A percentile compares a stretch with the other conserved stretches of the same genome.
These are phyloP conservation scores for Cariama cristata DNA, from an alignment of 2,113 vertebrate genomes.

Conservation along the genomic window DNA sequence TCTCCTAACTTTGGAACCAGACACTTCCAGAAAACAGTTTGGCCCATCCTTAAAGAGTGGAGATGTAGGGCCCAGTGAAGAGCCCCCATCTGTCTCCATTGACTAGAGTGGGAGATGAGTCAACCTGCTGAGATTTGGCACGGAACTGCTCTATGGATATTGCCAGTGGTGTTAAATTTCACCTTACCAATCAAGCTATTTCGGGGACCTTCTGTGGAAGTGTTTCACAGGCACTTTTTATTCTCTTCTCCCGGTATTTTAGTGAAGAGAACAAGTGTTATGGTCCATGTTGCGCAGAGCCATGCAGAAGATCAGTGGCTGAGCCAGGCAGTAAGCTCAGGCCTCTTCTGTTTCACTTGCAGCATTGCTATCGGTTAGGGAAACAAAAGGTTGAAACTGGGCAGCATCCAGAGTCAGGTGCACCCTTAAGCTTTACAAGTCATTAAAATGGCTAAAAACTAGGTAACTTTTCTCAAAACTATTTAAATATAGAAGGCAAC, in stretches of 20 bases:
- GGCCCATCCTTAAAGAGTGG: not conserved
- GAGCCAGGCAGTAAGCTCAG: not conserved
- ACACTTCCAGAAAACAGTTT: not conserved
- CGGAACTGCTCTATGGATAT: not conserved
- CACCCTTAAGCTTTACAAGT: not conserved
- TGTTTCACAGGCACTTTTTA: not conserved
- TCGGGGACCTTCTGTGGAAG: not conserved
- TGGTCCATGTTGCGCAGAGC: not conserved
- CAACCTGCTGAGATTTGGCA: not conserved
- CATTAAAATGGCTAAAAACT: not conserved
- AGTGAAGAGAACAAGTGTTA: not conserved
- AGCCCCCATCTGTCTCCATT: not conserved
- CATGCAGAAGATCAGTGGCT: not conserved
- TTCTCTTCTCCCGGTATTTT: not conserved
- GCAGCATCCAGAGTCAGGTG: not conserved
- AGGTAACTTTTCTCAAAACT: not conserved
- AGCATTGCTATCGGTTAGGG: not conserved
- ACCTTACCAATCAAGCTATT: not conserved
- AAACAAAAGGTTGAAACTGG: not conserved
- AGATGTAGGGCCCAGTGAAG: not conserved
- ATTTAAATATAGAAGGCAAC: not conserved
- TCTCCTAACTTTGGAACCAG: not conserved
- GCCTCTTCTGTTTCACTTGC: not conserved
- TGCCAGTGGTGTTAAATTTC: not conserved
- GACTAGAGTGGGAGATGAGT: not conserved